phyloP scores from a whole-genome alignment of 2,113 vertebrate species.

The Capreolus pygargus region DNA sequence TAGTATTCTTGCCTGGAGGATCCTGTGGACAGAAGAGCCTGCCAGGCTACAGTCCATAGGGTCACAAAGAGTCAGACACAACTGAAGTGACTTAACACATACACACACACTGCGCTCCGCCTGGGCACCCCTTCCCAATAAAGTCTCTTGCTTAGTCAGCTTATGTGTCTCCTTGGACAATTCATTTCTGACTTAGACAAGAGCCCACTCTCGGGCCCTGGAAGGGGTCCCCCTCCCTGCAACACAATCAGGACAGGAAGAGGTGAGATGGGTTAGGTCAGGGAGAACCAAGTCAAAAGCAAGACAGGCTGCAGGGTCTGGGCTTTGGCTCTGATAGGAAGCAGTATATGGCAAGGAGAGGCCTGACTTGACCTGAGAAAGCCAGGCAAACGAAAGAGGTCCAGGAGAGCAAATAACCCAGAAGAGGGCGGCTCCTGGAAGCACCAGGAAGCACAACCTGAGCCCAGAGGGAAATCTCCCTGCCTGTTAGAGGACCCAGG shows the following conservation, averaged over 20 bases:
- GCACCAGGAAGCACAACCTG: neutral
- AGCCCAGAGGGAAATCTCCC: neutral
- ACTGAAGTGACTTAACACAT: neutral
- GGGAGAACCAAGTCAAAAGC: neutral
- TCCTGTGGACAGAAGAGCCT: neutral
- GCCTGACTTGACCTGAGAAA: neutral
- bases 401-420: neutral
- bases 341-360: neutral
- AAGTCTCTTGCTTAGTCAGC: neutral
- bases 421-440: rapidly evolving
- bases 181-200: neutral
- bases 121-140: neutral
- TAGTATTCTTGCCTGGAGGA: neutral
- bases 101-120: neutral
- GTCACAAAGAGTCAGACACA: neutral
- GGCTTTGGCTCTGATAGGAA: neutral
- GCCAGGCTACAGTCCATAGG: neutral
- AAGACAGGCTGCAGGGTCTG: neutral
- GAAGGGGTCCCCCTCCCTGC: neutral
- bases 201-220: neutral
- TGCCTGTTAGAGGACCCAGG: neutral
- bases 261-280: neutral
- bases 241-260: neutral
- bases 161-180: neutral
- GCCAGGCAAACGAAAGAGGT: neutral